These are phyloP conservation scores for Poecilia wingei DNA, from an alignment of 2,797 vertebrate genomes.

Conservation along the genomic window DNA sequence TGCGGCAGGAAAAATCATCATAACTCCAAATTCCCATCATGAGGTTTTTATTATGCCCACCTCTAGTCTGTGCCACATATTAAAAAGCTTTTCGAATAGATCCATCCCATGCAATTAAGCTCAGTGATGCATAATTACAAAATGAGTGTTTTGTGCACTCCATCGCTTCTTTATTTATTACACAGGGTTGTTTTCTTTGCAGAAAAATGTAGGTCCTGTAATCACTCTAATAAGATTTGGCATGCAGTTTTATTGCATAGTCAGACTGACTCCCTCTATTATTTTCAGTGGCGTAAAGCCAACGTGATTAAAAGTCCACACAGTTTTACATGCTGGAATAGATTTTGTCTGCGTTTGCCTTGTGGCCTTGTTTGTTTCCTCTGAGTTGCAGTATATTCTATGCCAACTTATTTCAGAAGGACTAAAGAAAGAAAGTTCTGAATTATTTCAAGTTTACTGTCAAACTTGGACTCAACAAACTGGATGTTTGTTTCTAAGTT, in stretches of 20 bases:
- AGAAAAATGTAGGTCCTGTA: neutral
- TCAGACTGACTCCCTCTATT: conserved; percentile 9
- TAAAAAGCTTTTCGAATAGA: conserved; percentile 20
- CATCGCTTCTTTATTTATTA: conserved; percentile 14
- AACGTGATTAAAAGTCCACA: conserved; percentile 33
- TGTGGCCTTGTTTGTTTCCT: conserved; percentile 54
- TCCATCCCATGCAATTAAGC: conserved; percentile 13
- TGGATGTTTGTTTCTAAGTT: neutral
- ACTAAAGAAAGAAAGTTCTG: conserved; percentile 32
- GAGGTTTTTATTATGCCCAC: neutral
- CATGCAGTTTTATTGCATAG: conserved; percentile 10
- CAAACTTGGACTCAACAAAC: neutral
- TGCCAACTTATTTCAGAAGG: conserved; percentile 50
- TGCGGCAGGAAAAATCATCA: neutral
- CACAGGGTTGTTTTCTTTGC: neutral
- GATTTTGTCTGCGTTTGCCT: conserved; percentile 62
- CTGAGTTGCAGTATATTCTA: conserved; percentile 48
- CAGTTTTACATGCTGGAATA: conserved; percentile 52
- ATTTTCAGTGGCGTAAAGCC: conserved; percentile 19
- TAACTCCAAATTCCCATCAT: neutral
- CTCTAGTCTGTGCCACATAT: conserved; percentile 2
- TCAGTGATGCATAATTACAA: neutral
- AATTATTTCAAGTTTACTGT: conserved; percentile 12
- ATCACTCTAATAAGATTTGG: conserved; percentile 6
- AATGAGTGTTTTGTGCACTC: neutral